Evolutionary conservation across 2,888 invertebrate genomes (phyloP).

Genomic region (Theristus sp.): DNA sequence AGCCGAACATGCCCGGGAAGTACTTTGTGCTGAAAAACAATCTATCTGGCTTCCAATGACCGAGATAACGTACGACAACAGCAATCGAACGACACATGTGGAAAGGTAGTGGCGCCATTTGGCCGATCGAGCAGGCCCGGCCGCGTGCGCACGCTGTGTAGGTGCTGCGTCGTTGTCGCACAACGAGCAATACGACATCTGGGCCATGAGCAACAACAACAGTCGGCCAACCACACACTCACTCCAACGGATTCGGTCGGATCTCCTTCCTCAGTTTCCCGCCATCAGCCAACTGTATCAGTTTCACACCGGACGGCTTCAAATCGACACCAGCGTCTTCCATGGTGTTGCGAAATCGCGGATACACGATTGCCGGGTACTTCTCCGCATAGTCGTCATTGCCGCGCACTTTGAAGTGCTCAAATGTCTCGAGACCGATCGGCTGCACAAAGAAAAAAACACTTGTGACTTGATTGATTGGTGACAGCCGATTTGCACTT

Average conservation of each 20-base stretch:
- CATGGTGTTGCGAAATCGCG: background rate
- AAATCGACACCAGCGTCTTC: background rate
- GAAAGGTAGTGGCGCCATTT: too few species aligned
- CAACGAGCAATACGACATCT: too few species aligned
- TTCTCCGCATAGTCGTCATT: background rate
- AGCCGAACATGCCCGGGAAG: background rate
- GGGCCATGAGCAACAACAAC: too few species aligned
- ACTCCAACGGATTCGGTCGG: background rate
- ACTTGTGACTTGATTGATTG: too few species aligned
- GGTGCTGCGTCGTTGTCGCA: too few species aligned
- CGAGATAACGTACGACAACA: too few species aligned
- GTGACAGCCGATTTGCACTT: too few species aligned
- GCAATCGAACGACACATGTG: too few species aligned
- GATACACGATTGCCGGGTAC: background rate
- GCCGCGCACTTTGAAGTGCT: background rate
- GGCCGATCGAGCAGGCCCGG: too few species aligned
- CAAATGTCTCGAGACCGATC: background rate
- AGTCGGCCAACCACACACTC: too few species aligned
- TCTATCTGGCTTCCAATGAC: too few species aligned
- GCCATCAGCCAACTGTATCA: background rate
- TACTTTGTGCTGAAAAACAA: background rate
- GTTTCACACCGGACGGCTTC: background rate
- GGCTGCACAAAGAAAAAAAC: background rate
- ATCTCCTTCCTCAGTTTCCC: background rate
- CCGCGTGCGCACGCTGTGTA: too few species aligned